Percentiles rank a stretch among this genome's conserved stretches.
These are phyloP conservation scores for Australoheros facetus DNA, from an alignment of 2,797 vertebrate genomes.

Conservation along the genomic window DNA sequence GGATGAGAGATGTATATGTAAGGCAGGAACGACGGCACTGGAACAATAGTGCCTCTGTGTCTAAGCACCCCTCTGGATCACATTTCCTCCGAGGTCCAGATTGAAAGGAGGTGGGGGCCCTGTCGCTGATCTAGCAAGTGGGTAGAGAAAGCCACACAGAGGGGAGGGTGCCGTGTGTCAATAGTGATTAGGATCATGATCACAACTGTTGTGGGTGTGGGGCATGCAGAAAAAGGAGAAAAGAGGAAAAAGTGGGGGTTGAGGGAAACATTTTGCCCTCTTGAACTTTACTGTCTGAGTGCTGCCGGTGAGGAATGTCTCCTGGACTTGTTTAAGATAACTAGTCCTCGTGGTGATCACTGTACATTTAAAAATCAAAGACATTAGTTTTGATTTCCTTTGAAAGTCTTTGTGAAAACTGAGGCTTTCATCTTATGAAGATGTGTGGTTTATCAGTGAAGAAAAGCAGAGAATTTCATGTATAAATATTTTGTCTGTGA, in stretches of 20 bases:
- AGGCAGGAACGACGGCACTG: slow-evolving; percentile 75
- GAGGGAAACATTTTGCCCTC: slow-evolving; percentile 35
- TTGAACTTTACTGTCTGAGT: slow-evolving; percentile 64
- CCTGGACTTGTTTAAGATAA: slow-evolving; percentile 49
- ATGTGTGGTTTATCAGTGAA: slow-evolving; percentile 13
- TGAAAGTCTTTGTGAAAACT: slow-evolving; percentile 6
- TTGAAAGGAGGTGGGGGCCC: slow-evolving; percentile 78
- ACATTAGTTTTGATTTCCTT: slow-evolving; percentile 2
- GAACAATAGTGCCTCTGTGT: slow-evolving; percentile 92
- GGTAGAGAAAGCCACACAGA: slow-evolving; percentile 88
- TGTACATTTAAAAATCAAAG: slow-evolving; percentile 6
- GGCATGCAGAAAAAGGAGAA: slow-evolving; percentile 16
- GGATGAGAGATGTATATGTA: slow-evolving; percentile 63
- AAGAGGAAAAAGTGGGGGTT: slow-evolving; percentile 11
- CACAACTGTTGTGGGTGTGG: slow-evolving; percentile 56
- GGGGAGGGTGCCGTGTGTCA: slow-evolving; percentile 91
- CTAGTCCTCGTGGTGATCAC: not conserved
- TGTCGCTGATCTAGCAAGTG: slow-evolving; percentile 85
- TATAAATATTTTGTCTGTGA: slow-evolving; percentile 51
- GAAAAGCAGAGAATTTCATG: slow-evolving; percentile 23
- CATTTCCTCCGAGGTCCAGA: slow-evolving; percentile 87
- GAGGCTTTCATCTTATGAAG: slow-evolving; percentile 15
- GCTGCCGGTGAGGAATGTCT: slow-evolving; percentile 53
- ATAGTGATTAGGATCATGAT: slow-evolving; percentile 84
- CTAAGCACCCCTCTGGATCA: slow-evolving; percentile 87